Conservation (phyloP, 2,797 vertebrate genomes). For the Salarias fasciatus region DNA sequence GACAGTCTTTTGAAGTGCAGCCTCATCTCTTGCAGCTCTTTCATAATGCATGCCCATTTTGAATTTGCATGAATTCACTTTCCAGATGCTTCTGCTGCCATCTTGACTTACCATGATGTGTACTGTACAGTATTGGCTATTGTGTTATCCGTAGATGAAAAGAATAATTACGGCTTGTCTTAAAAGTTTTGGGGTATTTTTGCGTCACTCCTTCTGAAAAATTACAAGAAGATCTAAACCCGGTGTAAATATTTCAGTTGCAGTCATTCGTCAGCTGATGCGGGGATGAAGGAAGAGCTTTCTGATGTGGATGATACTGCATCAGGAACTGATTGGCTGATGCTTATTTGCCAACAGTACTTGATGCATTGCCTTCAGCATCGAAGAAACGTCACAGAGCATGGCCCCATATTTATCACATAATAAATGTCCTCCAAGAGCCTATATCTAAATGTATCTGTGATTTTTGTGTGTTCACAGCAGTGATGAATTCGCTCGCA, state of each 20-base stretch:
- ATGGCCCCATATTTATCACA: constrained; percentile 4
- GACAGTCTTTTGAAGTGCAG: constrained; percentile 75
- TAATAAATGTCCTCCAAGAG: neutral
- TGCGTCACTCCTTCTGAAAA: constrained; percentile 16
- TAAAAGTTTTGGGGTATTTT: constrained; percentile 41
- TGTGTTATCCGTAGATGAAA: constrained; percentile 60
- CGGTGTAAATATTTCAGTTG: constrained; percentile 15
- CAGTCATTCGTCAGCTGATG: constrained; percentile 22
- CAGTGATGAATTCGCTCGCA: constrained; percentile 17
- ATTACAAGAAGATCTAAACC: constrained; percentile 17
- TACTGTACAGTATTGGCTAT: constrained; percentile 69
- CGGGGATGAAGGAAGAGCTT: constrained; percentile 65
- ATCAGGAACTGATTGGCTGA: constrained; percentile 99
- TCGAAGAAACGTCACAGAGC: constrained; percentile 72
- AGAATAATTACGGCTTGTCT: constrained; percentile 63
- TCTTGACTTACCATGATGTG: constrained; percentile 75
- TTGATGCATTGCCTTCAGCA: constrained; percentile 99
- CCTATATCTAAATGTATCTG: neutral
- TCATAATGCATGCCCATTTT: constrained; percentile 77
- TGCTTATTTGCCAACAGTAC: constrained; percentile 91
- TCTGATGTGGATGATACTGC: constrained; percentile 99
- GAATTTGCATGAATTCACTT: constrained; percentile 80
- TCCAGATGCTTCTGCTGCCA: constrained; percentile 82
- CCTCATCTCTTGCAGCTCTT: constrained; percentile 73
- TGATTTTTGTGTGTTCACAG: constrained; percentile 6